Conservation (phyloP, 1,140 invertebrate genomes). For the Pristionchus pacificus region DNA sequence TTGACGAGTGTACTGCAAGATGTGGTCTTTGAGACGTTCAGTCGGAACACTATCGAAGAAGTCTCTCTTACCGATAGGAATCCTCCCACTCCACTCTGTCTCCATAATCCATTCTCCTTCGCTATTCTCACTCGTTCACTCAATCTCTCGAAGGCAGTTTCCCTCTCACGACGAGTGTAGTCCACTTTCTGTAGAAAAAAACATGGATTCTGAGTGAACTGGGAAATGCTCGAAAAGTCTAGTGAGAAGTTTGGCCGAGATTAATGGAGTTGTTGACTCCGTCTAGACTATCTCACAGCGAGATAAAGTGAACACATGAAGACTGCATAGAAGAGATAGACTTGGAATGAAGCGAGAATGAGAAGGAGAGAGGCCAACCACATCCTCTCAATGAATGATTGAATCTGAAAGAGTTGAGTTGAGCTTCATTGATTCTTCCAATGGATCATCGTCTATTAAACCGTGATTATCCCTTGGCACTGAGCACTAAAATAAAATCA, state of each 20-base stretch:
- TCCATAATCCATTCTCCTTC: constrained; percentile 51
- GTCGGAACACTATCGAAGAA: constrained; percentile 10
- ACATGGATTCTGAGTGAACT: neutral
- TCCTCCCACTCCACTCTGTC: constrained; percentile 49
- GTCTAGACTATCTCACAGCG: constrained; percentile 26
- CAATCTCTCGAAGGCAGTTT: constrained; percentile 22
- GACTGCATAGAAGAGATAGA: constrained; percentile 50
- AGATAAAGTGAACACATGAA: constrained; percentile 50
- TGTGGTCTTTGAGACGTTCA: constrained; percentile 1
- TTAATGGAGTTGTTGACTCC: neutral
- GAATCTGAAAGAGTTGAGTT: constrained; percentile 33
- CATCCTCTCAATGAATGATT: constrained; percentile 50
- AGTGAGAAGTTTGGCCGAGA: neutral
- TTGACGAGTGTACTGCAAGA: constrained; percentile 52
- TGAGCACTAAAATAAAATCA: too few species aligned
- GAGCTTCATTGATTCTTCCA: constrained; percentile 16
- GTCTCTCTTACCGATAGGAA: constrained; percentile 43
- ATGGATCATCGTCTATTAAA: constrained; percentile 17
- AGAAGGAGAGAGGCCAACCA: constrained; percentile 48
- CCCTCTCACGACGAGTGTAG: constrained; percentile 18
- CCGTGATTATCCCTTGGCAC: too few species aligned
- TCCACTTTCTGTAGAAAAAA: constrained; percentile 26
- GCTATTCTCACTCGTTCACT: constrained; percentile 44
- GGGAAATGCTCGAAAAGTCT: neutral
- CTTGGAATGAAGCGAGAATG: constrained; percentile 49